phyloP scores from a whole-genome alignment of 2,888 invertebrate genomes.

The Frankliniella intonsa region DNA sequence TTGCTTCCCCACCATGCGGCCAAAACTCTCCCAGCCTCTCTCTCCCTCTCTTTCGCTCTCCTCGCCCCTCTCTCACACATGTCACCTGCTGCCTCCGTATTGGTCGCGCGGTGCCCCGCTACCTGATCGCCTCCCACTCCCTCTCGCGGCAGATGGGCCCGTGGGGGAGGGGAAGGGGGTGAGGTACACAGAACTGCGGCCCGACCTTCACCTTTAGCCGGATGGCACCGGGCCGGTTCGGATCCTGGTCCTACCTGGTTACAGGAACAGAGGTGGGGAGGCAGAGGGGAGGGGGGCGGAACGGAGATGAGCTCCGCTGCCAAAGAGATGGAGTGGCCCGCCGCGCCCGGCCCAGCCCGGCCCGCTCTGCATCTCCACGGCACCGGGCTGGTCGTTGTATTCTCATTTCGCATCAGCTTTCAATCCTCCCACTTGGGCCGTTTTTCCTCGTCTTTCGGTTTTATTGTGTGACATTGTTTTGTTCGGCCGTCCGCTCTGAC shows the following conservation, averaged over 20 bases:
- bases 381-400: no score
- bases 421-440: no score
- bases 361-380: no score
- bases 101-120: not conserved
- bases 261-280: not conserved
- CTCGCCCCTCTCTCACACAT: not conserved
- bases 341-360: no score
- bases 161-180: not conserved
- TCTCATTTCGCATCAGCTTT: no score
- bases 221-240: not conserved
- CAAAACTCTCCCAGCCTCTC: not conserved
- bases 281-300: not conserved
- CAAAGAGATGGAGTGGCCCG: no score
- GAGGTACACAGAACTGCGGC: not conserved
- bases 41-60: no score
- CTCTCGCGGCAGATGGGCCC: not conserved
- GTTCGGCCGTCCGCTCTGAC: no score
- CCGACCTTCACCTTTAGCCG: conserved; percentile 17
- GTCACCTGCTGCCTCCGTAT: conserved; percentile 1
- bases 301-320: no score
- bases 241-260: not conserved
- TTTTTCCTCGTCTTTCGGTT: no score
- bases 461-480: no score
- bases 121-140: not conserved
- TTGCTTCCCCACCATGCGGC: not conserved